These are phyloP conservation scores for Alosa alosa DNA, from an alignment of 2,113 vertebrate genomes.

Conservation along the genomic window DNA sequence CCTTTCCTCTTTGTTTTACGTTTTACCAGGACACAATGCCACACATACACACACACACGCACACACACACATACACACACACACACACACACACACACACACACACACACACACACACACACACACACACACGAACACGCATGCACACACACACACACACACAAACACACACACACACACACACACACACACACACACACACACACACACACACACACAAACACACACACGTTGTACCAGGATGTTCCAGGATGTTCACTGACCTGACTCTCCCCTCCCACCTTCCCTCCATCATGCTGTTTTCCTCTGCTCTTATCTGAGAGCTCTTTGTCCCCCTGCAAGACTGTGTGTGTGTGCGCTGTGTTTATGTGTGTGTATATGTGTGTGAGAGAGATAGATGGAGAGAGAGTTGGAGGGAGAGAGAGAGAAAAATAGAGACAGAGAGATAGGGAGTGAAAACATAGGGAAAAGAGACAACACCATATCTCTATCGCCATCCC, in stretches of 20 bases:
- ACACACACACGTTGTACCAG: constrained; percentile 36
- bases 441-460: constrained; percentile 11
- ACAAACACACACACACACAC: constrained; percentile 7
- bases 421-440: neutral
- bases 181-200: neutral
- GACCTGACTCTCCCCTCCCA: constrained; percentile 32
- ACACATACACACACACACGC: neutral
- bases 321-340: constrained; percentile 45
- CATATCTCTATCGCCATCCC: neutral
- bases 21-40: too few relatives aligned
- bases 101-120: neutral
- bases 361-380: neutral
- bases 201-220: neutral
- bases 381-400: neutral
- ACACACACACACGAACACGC: constrained; percentile 21
- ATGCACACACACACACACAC: neutral
- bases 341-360: neutral
- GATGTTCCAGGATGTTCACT: constrained; percentile 47
- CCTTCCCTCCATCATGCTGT: constrained; percentile 32
- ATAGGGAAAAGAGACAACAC: neutral
- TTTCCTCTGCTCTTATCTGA: constrained; percentile 41
- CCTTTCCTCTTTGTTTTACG: too few relatives aligned
- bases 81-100: neutral
- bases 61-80: constrained; percentile 11
- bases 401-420: neutral